Evolutionary conservation across 2,113 vertebrate genomes (phyloP).

Genomic region (Eolophus roseicapilla): DNA sequence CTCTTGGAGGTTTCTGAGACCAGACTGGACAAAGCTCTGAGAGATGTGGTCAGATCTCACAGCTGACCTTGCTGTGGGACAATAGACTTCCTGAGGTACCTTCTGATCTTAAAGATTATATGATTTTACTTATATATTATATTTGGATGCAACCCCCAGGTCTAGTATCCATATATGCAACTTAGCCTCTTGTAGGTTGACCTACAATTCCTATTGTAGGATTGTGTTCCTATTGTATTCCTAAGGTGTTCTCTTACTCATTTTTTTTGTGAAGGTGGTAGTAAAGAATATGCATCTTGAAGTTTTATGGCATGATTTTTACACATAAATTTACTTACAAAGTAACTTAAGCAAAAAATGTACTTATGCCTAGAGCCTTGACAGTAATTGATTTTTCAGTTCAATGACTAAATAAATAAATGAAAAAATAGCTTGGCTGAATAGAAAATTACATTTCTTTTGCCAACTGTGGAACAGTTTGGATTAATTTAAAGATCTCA

Average conservation of each 20-base stretch:
- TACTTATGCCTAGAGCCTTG: constrained; percentile 12
- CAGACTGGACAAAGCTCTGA: neutral
- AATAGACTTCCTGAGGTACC: neutral
- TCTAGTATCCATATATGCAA: neutral
- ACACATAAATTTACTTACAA: neutral
- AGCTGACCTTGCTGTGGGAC: neutral
- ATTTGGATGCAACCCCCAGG: neutral
- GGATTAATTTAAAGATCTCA: constrained; percentile 11
- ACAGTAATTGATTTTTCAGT: constrained; percentile 62
- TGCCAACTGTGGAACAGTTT: neutral
- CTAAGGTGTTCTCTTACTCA: neutral
- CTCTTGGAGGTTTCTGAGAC: neutral
- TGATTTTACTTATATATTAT: neutral
- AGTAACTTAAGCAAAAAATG: neutral
- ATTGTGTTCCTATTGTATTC: neutral
- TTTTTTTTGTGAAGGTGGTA: neutral
- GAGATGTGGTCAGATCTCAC: neutral
- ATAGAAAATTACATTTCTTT: neutral
- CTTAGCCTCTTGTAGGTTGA: neutral
- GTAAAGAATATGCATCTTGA: neutral
- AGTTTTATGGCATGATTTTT: neutral
- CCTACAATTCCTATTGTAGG: neutral
- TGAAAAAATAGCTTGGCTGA: constrained; percentile 39
- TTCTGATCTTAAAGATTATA: neutral
- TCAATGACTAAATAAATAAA: constrained; percentile 55